Evolutionary conservation across 2,888 invertebrate species (phyloP).

Genomic region (Caenorhabditis sp.): DNA sequence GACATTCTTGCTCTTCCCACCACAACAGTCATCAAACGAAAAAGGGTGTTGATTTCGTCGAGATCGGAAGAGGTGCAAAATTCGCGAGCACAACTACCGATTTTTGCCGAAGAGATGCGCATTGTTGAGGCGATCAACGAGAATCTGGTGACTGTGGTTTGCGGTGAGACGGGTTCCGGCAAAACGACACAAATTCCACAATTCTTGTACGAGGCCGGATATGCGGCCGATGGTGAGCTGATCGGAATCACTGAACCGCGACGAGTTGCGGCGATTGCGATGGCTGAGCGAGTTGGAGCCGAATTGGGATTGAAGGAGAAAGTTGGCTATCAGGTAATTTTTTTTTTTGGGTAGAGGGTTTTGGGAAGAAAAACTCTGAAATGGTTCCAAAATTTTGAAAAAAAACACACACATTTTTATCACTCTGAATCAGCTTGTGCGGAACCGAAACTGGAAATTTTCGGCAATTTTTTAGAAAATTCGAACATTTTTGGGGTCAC

Average conservation of each 20-base stretch:
- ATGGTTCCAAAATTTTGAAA: neutral
- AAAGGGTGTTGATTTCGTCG: conserved; percentile 29
- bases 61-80: conserved; percentile 44
- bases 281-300: conserved; percentile 88
- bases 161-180: conserved; percentile 93
- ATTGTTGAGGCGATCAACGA: conserved; percentile 95
- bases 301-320: conserved; percentile 84
- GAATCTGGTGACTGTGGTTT: conserved; percentile 81
- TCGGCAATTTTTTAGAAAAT: no score
- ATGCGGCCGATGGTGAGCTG: conserved; percentile 71
- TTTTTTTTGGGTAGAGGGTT: neutral
- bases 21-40: conserved; percentile 24
- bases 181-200: conserved; percentile 99
- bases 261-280: conserved; percentile 95
- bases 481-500: no score
- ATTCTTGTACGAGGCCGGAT: conserved; percentile 95
- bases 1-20: conserved; percentile 39
- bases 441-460: no score
- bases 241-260: conserved; percentile 84
- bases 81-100: conserved; percentile 77
- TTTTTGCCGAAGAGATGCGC: conserved; percentile 80
- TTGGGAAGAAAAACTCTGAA: neutral
- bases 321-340: conserved; percentile 84
- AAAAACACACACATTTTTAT: conserved; percentile 7
- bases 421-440: no score